phyloP scores from a whole-genome alignment of 2,888 invertebrate genomes.

The Malacosoma neustria region DNA sequence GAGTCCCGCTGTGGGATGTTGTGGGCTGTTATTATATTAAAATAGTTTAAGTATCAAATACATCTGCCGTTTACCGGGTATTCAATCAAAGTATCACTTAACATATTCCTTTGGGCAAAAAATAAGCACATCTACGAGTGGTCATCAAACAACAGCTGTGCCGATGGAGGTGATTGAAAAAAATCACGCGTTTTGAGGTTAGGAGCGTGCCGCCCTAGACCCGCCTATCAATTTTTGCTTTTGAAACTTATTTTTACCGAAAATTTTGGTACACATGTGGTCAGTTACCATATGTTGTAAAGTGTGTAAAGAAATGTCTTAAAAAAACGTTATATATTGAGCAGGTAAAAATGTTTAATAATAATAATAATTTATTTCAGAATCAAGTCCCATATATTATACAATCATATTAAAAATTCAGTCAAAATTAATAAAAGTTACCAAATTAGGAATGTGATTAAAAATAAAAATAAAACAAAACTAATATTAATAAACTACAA shows the following conservation, averaged over 20 bases:
- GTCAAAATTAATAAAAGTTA: too few species aligned
- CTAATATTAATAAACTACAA: too few species aligned
- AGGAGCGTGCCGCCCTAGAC: constrained; percentile 58
- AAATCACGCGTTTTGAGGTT: constrained; percentile 39
- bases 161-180: constrained; percentile 30
- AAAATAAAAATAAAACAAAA: too few species aligned
- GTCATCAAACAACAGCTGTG: constrained; percentile 66
- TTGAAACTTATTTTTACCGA: constrained; percentile 36
- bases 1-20: too few species aligned
- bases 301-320: constrained; percentile 8
- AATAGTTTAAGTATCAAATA: constrained; percentile 6
- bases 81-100: constrained; percentile 54
- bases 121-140: constrained; percentile 52
- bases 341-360: too few species aligned
- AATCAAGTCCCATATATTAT: too few species aligned
- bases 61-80: constrained; percentile 25
- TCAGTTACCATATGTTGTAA: constrained; percentile 34
- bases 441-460: too few species aligned
- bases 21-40: too few species aligned
- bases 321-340: too few species aligned
- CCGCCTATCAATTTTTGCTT: constrained; percentile 49
- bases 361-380: too few species aligned
- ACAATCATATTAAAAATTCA: too few species aligned
- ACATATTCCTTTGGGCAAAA: constrained; percentile 30
- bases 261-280: constrained; percentile 25